Evolutionary conservation across 2,888 invertebrate genomes (phyloP).

Genomic region (Andrena chrysosceles): DNA sequence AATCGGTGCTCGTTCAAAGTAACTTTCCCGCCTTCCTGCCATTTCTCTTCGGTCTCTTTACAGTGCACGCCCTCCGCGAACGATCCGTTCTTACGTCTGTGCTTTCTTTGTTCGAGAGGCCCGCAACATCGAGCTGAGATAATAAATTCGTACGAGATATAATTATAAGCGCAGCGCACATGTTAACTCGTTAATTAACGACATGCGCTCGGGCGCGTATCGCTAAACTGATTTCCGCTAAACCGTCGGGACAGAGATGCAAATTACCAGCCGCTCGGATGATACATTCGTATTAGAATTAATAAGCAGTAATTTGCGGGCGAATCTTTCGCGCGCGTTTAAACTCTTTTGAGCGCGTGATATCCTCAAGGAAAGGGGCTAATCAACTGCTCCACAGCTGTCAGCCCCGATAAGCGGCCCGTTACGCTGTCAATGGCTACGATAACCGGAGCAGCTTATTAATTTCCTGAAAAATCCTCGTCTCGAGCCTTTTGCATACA

Average conservation of each 20-base stretch:
- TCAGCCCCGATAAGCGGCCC: conserved; percentile 37
- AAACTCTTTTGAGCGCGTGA: not conserved
- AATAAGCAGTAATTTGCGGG: not conserved
- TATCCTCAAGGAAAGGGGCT: conserved; percentile 13
- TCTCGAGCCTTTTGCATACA: conserved; percentile 34
- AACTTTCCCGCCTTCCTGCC: conserved; percentile 66
- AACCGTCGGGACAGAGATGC: not conserved
- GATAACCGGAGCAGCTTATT: conserved; percentile 35
- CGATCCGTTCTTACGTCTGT: conserved; percentile 43
- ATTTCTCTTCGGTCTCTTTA: conserved; percentile 56
- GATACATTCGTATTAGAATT: not conserved
- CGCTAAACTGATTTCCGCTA: not conserved
- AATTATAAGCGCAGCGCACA: conserved; percentile 16
- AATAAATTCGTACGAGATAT: conserved; percentile 19
- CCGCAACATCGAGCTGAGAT: conserved; percentile 2
- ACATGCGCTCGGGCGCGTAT: conserved; percentile 12
- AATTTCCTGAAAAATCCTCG: conserved; percentile 31
- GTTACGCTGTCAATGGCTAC: conserved; percentile 36
- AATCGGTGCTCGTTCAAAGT: conserved; percentile 61
- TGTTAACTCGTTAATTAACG: conserved; percentile 35
- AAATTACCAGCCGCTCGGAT: conserved; percentile 17
- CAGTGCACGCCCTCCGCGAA: conserved; percentile 43
- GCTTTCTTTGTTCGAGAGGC: conserved; percentile 25
- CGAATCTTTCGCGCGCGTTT: not conserved
- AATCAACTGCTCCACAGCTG: conserved; percentile 38